phyloP scores from a whole-genome alignment of 2,888 invertebrate genomes.

The Incurvaria masculella region DNA sequence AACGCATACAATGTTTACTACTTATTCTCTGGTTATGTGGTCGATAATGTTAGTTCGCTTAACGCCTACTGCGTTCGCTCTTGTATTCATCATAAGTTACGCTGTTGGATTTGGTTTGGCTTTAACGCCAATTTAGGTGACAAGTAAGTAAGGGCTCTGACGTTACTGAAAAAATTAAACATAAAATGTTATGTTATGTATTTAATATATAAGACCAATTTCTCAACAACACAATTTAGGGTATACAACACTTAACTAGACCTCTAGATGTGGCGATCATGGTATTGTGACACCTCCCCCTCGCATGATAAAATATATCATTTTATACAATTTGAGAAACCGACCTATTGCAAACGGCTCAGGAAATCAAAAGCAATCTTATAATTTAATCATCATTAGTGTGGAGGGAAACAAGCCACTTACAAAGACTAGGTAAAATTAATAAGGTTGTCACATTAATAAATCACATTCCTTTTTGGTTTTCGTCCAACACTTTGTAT shows the following conservation, averaged over 20 bases:
- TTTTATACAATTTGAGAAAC: neutral
- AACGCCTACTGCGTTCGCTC: no score
- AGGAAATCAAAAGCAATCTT: neutral
- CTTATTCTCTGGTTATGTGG: no score
- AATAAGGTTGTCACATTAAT: no score
- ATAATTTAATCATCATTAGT: neutral
- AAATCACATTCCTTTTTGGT: neutral
- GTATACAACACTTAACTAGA: constrained; percentile 1
- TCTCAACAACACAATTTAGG: constrained; percentile 1
- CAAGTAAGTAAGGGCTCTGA: no score
- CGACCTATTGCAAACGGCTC: neutral
- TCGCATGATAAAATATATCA: neutral
- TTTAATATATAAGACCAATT: constrained; percentile 1
- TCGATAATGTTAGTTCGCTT: no score
- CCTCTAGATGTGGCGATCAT: neutral
- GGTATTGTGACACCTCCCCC: neutral
- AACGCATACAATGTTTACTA: no score
- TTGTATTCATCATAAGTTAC: no score
- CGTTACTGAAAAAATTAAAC: neutral
- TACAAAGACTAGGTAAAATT: neutral
- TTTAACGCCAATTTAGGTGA: no score
- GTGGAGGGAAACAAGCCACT: neutral
- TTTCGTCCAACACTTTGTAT: no score
- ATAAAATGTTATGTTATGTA: neutral
- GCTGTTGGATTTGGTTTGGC: no score